Evolutionary conservation across 2,113 vertebrate species (phyloP), one percentile per base, ranked within the genome.

Genomic region (Pithys albifrons): DNA sequence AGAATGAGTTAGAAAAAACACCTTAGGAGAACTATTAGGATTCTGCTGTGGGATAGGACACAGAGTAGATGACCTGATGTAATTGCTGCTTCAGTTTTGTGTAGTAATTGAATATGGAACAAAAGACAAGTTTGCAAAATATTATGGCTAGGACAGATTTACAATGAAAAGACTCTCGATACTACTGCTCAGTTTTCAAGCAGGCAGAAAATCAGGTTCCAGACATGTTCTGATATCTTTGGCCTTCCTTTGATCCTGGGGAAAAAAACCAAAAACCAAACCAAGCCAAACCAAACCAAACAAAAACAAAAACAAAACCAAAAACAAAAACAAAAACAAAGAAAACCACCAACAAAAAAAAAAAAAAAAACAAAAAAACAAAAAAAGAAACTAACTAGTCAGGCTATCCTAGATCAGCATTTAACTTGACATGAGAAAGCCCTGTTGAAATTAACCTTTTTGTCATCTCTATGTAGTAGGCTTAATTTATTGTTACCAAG

Each of bases 401-500:
- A 25, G 13, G 2, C 13, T 74, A 10, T 45, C 7, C 14, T 54
- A 2, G 22, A 25, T 6, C 7, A 49, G 1, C 15, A 29, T 62
- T 73, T 84, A 58, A 70, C 6, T 43, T 80, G 14, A 33, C 14
- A 58, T 43, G 12, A 46, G 12, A 54, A 1, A 24, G 1, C 4
- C 10, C 5, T n/a, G 19, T 48, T 79, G 7, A 82, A 92, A 82
- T 46, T 0, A 25, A 33, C 69, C 3, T 43, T 66, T 77, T 62
- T n/a, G 28, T 43, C 16, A 76, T 11, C 1, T 2, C 6, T 7
- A 7, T 14, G 18, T n/a, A 57, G 2, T 1, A 33, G 6, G 15
- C 7, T 59, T 23, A 35, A 2, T n/a, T 59, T 76, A 25, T 4
- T 61, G 18, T 39, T 52, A 58, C 16, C 12, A 54, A 45, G 7